These are phyloP conservation scores for Oscheius sp. DNA, from an alignment of 2,888 invertebrate species.

Conservation along the genomic window DNA sequence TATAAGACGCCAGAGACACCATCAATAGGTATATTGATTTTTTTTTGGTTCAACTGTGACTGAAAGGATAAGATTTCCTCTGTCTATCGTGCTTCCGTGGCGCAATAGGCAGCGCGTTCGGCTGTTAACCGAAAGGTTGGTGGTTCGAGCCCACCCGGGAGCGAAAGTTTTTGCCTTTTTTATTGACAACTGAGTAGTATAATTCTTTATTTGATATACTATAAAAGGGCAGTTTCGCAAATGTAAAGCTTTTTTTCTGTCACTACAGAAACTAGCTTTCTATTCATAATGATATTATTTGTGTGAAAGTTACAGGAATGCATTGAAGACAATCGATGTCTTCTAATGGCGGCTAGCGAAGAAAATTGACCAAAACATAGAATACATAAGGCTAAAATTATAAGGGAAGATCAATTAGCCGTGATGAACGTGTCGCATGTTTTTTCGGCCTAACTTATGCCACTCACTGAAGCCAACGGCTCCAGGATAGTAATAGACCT, in stretches of 20 bases:
- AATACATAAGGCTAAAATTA: constrained; percentile 2
- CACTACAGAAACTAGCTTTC: constrained; percentile 19
- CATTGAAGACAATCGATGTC: neutral
- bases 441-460: constrained; percentile 50
- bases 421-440: constrained; percentile 18
- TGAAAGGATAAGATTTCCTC: too few relatives aligned
- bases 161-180: constrained; percentile 46
- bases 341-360: constrained; percentile 8
- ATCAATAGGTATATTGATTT: too few relatives aligned
- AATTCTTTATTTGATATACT: constrained; percentile 22
- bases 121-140: constrained; percentile 70
- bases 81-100: constrained; percentile 54
- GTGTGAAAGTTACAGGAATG: constrained; percentile 16
- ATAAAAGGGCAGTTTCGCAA: constrained; percentile 21
- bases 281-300: constrained; percentile 22
- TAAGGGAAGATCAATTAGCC: neutral
- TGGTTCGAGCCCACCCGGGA: constrained; percentile 69
- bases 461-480: constrained; percentile 62
- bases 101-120: constrained; percentile 68
- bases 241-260: constrained; percentile 23
- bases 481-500: constrained; percentile 64
- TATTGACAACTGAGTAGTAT: too few relatives aligned
- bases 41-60: too few relatives aligned
- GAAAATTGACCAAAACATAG: constrained; percentile 20
- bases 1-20: too few relatives aligned